Evolutionary conservation across 2,113 vertebrate species (phyloP).

Genomic region (Hylia prasina): DNA sequence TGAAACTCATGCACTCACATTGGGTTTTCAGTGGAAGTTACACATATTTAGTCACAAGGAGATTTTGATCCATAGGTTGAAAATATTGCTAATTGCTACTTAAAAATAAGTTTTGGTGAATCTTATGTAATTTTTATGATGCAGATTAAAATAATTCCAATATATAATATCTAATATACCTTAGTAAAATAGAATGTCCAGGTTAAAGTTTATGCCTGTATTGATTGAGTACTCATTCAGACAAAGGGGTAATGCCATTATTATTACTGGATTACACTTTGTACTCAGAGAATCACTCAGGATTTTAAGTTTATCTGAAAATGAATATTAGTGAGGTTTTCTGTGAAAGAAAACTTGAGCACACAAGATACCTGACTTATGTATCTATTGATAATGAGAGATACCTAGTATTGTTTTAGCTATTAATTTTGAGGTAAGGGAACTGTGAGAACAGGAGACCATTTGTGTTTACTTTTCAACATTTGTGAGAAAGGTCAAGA

Average conservation of each 20-base stretch:
- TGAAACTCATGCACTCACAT: background rate
- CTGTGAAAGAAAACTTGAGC: background rate
- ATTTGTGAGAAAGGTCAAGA: background rate
- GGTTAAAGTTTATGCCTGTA: background rate
- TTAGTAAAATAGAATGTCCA: background rate
- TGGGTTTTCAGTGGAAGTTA: background rate
- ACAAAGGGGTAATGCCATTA: background rate
- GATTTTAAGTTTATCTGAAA: background rate
- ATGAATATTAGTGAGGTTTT: background rate
- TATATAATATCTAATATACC: background rate
- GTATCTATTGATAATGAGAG: background rate
- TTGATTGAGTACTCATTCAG: background rate
- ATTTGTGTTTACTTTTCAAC: background rate
- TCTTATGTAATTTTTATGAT: background rate
- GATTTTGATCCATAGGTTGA: background rate
- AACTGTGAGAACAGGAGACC: background rate
- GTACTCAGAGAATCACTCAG: background rate
- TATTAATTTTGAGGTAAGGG: background rate
- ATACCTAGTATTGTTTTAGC: background rate
- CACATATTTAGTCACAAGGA: background rate
- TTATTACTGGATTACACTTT: background rate
- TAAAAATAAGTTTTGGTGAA: background rate
- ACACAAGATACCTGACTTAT: background rate
- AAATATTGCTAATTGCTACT: background rate
- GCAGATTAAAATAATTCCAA: background rate